Evolutionary conservation across 2,113 vertebrate genomes (phyloP), one percentile per base, ranked within the genome.

Genomic region (Rostratula benghalensis): DNA sequence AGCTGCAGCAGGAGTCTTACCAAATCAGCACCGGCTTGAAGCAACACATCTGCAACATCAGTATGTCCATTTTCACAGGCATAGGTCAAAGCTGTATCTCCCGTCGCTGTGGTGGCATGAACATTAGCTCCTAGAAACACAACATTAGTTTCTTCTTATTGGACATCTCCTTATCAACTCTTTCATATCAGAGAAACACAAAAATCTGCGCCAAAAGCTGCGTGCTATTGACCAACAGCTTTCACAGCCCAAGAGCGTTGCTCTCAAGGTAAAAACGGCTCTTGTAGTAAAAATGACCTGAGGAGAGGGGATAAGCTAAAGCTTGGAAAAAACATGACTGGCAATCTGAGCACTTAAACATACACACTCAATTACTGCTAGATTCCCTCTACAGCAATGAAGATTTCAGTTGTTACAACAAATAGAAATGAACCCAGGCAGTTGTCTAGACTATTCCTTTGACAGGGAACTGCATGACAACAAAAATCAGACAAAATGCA

Each of bases 61-160:
- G 99, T 99, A 97, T 99, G 99, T 97, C 99, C 99, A 69, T 99
- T 99, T 97, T 99, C 99, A 98, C 99, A 99, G 25, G 99, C 99
- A 19, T 99, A 99, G 37, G 99, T 99, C 97, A 99, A 94, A 19
- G 99, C 99, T 27, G 99, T 99, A 92, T 99, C 99, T 78, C 99
- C 99, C 16, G 99, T 99, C 19, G 99, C 99, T n/a, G 99, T 99
- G 84, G 99, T 99, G 90, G 99, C 99, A 70, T 99, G 99, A 80
- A 99, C 99, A 15, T 99, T 99, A 60, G 99, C 99, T 87, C 99
- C 99, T 99, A 87, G 27, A 95, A 94, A 96, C 17, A 89, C 39
- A 96, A 57, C 31, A 89, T 31, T 13, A 22, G 0, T 39, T 84
- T 33, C 12, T 61, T 43, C 12, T 54, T 22, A 75, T 11, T 82